These are phyloP conservation scores for Characodon lateralis DNA, from an alignment of 2,797 vertebrate species.

Conservation along the genomic window DNA sequence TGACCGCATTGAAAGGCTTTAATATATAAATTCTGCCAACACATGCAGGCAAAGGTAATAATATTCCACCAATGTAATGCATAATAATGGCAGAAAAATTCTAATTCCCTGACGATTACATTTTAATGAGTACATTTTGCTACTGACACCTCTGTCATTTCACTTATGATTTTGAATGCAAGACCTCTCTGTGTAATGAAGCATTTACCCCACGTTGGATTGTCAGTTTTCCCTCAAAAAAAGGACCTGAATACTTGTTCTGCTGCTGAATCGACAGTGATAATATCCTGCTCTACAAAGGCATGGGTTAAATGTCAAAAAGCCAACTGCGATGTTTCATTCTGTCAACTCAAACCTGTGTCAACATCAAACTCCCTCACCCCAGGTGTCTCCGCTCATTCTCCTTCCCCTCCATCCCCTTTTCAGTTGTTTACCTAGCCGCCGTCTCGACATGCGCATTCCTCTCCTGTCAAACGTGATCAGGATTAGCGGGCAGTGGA, in stretches of 20 bases:
- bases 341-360: slow-evolving; percentile 57
- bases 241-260: neutral
- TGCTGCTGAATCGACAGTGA: neutral
- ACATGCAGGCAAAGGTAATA: neutral
- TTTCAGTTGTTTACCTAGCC: slow-evolving; percentile 67
- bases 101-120: neutral
- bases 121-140: slow-evolving; percentile 5
- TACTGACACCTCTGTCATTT: slow-evolving; percentile 4
- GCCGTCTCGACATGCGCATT: slow-evolving; percentile 55
- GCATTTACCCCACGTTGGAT: neutral
- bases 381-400: slow-evolving; percentile 62
- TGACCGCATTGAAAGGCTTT: no score
- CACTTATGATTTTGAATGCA: neutral
- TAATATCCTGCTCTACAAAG: slow-evolving; percentile 18
- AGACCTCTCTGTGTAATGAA: neutral
- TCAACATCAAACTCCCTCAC: slow-evolving; percentile 62
- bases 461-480: slow-evolving; percentile 74
- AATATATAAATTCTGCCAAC: neutral
- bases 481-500: slow-evolving; percentile 62
- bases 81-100: slow-evolving; percentile 1
- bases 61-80: slow-evolving; percentile 11
- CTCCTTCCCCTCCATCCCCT: slow-evolving; percentile 28
- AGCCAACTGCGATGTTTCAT: slow-evolving; percentile 53
- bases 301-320: slow-evolving; percentile 54
- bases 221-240: neutral